phyloP scores from a whole-genome alignment of 2,888 invertebrate species.

The Lacanobia oleracea region DNA sequence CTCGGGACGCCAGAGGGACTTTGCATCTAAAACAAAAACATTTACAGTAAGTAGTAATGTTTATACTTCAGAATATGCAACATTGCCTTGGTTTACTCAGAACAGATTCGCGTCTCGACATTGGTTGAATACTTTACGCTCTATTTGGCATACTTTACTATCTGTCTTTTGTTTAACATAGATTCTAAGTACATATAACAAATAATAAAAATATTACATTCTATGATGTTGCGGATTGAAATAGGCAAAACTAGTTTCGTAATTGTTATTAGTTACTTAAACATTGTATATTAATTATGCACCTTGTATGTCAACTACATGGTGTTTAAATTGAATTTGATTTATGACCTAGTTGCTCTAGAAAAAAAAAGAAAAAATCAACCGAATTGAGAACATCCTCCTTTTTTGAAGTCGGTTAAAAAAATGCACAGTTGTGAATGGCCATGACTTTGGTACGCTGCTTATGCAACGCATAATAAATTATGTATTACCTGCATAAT shows the following conservation, averaged over 20 bases:
- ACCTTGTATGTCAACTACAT: not conserved
- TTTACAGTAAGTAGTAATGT: not conserved
- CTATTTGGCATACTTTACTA: conserved; percentile 25
- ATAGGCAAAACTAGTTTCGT: not conserved
- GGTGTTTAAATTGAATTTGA: not conserved
- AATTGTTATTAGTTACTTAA: not conserved
- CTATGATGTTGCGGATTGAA: not conserved
- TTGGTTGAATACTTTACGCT: conserved; percentile 35
- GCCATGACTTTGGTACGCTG: conserved; percentile 1
- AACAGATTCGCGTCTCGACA: conserved; percentile 3
- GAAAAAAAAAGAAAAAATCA: too few species aligned
- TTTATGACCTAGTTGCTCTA: not conserved
- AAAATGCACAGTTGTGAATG: conserved; percentile 22
- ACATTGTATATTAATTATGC: not conserved
- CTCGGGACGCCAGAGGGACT: conserved; percentile 99
- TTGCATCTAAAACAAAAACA: conserved; percentile 90
- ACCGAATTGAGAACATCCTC: too few species aligned
- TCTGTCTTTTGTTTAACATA: conserved; percentile 4
- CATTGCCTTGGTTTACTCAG: conserved; percentile 5
- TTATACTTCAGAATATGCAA: conserved; percentile 17
- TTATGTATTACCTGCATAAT: conserved; percentile 12
- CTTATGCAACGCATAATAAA: conserved; percentile 22
- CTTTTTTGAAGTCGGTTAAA: too few species aligned
- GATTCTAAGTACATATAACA: conserved; percentile 3
- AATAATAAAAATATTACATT: not conserved